Evolutionary conservation across 2,797 vertebrate species (phyloP).

Genomic region (Dipus sagitta): DNA sequence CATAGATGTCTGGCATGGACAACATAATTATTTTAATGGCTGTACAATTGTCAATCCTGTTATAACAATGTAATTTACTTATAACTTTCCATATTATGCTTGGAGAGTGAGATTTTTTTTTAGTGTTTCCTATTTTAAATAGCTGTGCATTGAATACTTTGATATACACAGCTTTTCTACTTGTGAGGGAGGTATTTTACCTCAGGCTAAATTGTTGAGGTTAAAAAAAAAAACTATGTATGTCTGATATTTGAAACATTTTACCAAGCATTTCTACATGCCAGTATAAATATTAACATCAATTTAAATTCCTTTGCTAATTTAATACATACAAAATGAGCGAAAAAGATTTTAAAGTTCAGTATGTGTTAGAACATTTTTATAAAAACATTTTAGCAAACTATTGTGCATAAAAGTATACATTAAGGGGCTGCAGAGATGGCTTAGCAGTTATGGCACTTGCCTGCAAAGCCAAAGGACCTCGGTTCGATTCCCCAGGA

Average conservation of each 20-base stretch:
- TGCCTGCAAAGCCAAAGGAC: no score
- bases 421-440: no score
- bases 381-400: background rate
- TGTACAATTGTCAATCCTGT: background rate
- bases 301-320: background rate
- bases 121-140: conserved; percentile 18
- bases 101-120: conserved; percentile 36
- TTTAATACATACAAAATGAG: background rate
- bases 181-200: background rate
- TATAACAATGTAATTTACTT: background rate
- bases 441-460: no score
- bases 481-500: no score
- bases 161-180: background rate
- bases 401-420: background rate
- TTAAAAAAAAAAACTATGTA: background rate
- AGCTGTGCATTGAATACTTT: background rate
- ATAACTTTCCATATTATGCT: background rate
- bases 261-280: background rate
- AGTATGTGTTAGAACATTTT: background rate
- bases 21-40: conserved; percentile 58
- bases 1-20: background rate
- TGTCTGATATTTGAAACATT: background rate
- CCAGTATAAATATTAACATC: background rate
- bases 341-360: background rate
- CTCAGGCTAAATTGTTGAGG: background rate